Base-by-base conservation (phyloP, 53 echinoderm and acorn worm species). In the Hippasteria phrygiana region DNA sequence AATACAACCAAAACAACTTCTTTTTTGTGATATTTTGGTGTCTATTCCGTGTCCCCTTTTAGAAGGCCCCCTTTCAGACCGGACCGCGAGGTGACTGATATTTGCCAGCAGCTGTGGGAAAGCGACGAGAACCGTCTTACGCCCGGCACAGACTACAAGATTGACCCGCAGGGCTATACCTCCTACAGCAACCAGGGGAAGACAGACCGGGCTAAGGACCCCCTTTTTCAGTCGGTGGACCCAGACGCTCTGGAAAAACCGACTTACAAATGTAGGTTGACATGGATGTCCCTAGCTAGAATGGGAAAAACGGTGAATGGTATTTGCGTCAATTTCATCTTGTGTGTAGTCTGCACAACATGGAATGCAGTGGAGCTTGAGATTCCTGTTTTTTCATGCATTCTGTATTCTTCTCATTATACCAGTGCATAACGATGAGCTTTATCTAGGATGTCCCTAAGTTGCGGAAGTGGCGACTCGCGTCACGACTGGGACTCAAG, bases 141-240 rank as follows among this genome's bases (percentile, higher is more conserved):
- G 16, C 96, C 99, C 7, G 94, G 93, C 1, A 83, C 62, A 46
- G 94, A 99, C 62, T 99, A 95, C 74, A 55, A 90, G 71, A 89
- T 99, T 14, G 90, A 99, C 64, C 92, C 96, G 1, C 99, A 96
- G 77, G 94, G 99, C 20, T 94, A 99, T 66, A 99, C 99, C 11
- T 71, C 88, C 62, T 91, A 83, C 62, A 90, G 88, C 74, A 94
- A 96, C 64, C 63, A 74, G 65, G 95, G 95, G 12, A 43, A 92
- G 33, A 46, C 65, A 33, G 99, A 99, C 64, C 72, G 71, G 31
- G 99, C 99, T 26, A 92, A 85, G 48, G 86, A 86, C 1, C 96
- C 96, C 7, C 93, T 99, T 16, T 99, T 99, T 70, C 18, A 82
- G 34, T 76, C 46, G 17, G 99, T 99, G 28, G 62, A 87, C 13